A percentile compares a stretch with the other conserved stretches of the same genome.
Conservation (phyloP, 1,140 invertebrate genomes). For the Ditylenchus dipsaci region DNA sequence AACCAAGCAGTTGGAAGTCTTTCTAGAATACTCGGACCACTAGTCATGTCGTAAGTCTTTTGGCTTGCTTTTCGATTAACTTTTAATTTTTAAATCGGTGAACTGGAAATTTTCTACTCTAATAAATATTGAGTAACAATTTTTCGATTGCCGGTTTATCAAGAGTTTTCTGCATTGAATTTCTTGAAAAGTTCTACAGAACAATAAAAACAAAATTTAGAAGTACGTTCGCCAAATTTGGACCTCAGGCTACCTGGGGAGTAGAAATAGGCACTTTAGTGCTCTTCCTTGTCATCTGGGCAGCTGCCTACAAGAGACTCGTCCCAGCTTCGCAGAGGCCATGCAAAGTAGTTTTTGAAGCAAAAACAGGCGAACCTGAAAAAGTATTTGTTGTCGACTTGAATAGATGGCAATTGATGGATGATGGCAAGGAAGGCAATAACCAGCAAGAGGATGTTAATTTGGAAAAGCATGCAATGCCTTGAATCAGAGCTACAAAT, state of each 20-base stretch:
- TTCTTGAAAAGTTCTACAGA: no score
- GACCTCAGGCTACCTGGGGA: constrained; percentile 34
- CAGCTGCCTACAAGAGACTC: constrained; percentile 20
- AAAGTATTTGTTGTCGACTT: neutral
- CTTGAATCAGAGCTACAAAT: no score
- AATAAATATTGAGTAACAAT: no score
- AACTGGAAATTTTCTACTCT: no score
- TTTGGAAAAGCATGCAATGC: no score
- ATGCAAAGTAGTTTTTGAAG: neutral
- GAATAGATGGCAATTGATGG: no score
- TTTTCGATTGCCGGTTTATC: no score
- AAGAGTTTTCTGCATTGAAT: no score
- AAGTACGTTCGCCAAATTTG: constrained; percentile 31
- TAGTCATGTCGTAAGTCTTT: constrained; percentile 42
- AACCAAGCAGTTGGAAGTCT: constrained; percentile 43
- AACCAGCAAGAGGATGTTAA: no score
- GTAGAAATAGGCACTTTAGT: constrained; percentile 29
- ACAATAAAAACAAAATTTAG: neutral
- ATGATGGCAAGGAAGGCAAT: no score
- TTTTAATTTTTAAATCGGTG: constrained; percentile 1
- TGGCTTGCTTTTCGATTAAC: neutral
- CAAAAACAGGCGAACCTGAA: neutral
- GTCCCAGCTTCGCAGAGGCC: constrained; percentile 2
- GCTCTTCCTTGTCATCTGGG: constrained; percentile 34
- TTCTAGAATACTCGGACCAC: constrained; percentile 39